A percentile compares a stretch with the other conserved stretches of the same genome.
Evolutionary conservation across 2,113 vertebrate genomes (phyloP).

Genomic region (western clawed frog (Xenopus tropicalis)): DNA sequence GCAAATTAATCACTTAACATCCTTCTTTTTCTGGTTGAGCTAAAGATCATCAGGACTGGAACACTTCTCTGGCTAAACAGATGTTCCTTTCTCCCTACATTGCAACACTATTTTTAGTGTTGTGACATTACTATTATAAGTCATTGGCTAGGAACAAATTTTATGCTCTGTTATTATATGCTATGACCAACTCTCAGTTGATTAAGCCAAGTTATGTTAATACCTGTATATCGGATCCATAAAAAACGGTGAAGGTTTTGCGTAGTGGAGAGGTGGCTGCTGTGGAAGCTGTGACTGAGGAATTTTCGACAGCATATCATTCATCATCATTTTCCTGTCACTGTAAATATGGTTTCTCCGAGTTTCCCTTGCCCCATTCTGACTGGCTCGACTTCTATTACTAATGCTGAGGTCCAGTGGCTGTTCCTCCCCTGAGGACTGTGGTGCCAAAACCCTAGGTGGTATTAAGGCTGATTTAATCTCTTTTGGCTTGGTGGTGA

Average conservation of each 20-base stretch:
- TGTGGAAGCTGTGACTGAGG: conserved; percentile 81
- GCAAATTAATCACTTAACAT: conserved; percentile 25
- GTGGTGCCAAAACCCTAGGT: conserved; percentile 65
- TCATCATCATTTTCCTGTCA: conserved; percentile 68
- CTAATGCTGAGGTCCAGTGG: conserved; percentile 94
- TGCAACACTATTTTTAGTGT: conserved; percentile 10
- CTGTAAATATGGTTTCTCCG: conserved; percentile 88
- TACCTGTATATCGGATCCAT: conserved; percentile 99
- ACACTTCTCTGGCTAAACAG: not conserved
- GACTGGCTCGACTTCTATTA: conserved; percentile 81
- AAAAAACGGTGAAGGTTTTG: conserved; percentile 97
- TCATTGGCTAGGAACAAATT: no score
- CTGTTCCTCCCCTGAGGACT: conserved; percentile 79
- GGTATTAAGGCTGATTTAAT: conserved; percentile 66
- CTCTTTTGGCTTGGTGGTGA: conserved; percentile 94
- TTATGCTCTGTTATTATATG: not conserved
- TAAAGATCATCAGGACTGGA: not conserved
- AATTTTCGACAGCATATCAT: conserved; percentile 73
- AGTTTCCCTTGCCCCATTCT: conserved; percentile 78
- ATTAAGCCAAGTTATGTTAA: conserved; percentile 72
- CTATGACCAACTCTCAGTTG: not conserved
- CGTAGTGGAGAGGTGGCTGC: conserved; percentile 89
- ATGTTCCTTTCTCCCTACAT: not conserved
- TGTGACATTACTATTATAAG: not conserved
- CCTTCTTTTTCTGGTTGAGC: not conserved